Base-by-base conservation (phyloP, 64 coral and sea anemone species). In the Montipora capricornis region DNA sequence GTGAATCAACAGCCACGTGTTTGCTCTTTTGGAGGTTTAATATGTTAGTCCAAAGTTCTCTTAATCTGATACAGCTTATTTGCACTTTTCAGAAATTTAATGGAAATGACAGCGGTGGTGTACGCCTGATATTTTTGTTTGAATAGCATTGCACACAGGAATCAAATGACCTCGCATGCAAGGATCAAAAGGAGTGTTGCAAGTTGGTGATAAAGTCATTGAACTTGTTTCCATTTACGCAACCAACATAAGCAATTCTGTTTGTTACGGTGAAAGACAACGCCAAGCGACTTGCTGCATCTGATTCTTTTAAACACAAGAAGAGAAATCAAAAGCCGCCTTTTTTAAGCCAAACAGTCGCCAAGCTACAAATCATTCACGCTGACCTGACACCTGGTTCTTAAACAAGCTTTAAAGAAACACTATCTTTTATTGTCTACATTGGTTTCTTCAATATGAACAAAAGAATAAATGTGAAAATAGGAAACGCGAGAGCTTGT, bases 241-340 rank as follows among this genome's bases (percentile, higher is more conserved):
- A 57, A 57, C 53, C 6, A 70, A 19, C 66, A 85, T 19, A 5
- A 48, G 47, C 20, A 85, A 64, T 51, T 71, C 47, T 29, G 82
- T 85, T 83, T 85, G 46, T 68, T 70, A 64, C 69, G 44, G 49
- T 85, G 4, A 7, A 62, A 12, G 5, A 29, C 4, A 82, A 82
- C 55, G 64, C 82, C 82, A 85, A 85, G 46, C 82, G 62, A 69
- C 26, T 85, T 46, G 17, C 82, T 85, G 9, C 44, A n/a, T 20
- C 45, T 67, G 82, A 22, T n/a, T 19, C 0, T 49, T 50, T 82
- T 82, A 24, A 3, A 49, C 62, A 69, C 62, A 69, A 68, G 70
- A 85, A 19, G 44, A 37, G 47, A 47, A 78, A 20, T 64, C 24
- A 67, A 84, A 13, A 84, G 81, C 67, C 81, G 81, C 81, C 53